Base-by-base conservation (phyloP, 1,140 invertebrate genomes). In the Delia radicum region DNA sequence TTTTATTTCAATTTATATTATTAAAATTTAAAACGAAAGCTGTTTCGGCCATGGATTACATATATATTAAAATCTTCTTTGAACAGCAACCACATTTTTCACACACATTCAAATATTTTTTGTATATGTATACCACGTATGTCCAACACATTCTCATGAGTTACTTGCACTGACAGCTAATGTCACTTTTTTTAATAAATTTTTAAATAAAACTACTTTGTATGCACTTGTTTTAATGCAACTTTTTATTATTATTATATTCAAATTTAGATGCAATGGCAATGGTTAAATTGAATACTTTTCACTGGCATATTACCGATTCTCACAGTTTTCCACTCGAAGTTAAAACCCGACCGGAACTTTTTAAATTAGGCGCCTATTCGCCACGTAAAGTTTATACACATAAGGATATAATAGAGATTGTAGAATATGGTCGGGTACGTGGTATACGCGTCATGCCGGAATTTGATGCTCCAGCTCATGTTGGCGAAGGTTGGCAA, bases 221-320 rank as follows among this genome's bases (percentile, higher is more conserved):
- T n/a, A n/a, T n/a, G n/a, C n/a, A n/a, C n/a, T n/a, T n/a, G n/a
- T n/a, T n/a, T n/a, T n/a, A n/a, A n/a, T n/a, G n/a, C n/a, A 33
- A 33, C 1, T 10, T 10, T 28, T 75, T 33, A 21, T 33, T 67
- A 63, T 63, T 67, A 2, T 18, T 33, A 10, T 69, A 12, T 46
- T 13, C 12, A 42, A 42, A 12, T 72, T 46, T 73, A 87, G 93
- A 95, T 80, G 94, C 89, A 0, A 95, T 96, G 94, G 91, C 91
- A 0, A 88, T 91, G 80, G 92, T 91, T 12, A 96, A 96, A 81
- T 80, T 96, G 37, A 96, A 96, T 81, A 92, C 92, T 0, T 93
- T 96, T 82, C 95, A 96, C 79, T 96, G 94, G 94, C 94, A 96
- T 79, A 94, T 96, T n/a, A 95, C 94, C 0, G 95, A 96, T 82